Percentiles rank a stretch among this genome's conserved stretches.
These are phyloP conservation scores for Colletes latitarsis DNA, from an alignment of 1,140 invertebrate genomes.

Conservation along the genomic window DNA sequence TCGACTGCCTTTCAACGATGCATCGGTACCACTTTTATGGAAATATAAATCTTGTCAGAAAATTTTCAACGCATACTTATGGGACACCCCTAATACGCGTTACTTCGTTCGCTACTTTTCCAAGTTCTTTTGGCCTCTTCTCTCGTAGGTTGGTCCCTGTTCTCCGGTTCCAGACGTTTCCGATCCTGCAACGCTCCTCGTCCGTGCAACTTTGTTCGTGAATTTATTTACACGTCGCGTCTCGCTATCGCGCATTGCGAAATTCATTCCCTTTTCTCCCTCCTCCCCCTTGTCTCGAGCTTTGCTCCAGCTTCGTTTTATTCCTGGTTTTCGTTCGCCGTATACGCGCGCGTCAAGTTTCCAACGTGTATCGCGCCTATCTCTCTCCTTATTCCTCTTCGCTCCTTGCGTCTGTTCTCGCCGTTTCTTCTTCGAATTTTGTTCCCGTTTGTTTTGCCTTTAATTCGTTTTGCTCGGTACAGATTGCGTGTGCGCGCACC, in stretches of 20 bases:
- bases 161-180: too few species aligned
- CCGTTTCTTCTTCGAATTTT: constrained; percentile 12
- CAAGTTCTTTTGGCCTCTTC: too few species aligned
- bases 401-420: too few species aligned
- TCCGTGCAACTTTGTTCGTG: background rate
- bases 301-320: constrained; percentile 3
- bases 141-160: too few species aligned
- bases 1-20: too few species aligned
- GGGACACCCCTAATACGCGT: too few species aligned
- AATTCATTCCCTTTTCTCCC: constrained; percentile 1
- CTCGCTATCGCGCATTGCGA: background rate
- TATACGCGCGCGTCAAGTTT: background rate
- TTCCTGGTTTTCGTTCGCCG: background rate
- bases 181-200: too few species aligned
- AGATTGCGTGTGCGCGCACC: background rate
- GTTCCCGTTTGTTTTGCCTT: constrained; percentile 15
- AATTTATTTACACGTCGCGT: constrained; percentile 14
- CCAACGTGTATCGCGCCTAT: background rate
- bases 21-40: too few species aligned
- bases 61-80: too few species aligned
- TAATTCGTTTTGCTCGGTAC: constrained; percentile 15
- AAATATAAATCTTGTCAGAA: too few species aligned
- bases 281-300: background rate
- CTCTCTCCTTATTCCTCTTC: background rate
- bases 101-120: too few species aligned